phyloP scores from a whole-genome alignment of 2,888 invertebrate genomes.

The Coenonympha glycerion region DNA sequence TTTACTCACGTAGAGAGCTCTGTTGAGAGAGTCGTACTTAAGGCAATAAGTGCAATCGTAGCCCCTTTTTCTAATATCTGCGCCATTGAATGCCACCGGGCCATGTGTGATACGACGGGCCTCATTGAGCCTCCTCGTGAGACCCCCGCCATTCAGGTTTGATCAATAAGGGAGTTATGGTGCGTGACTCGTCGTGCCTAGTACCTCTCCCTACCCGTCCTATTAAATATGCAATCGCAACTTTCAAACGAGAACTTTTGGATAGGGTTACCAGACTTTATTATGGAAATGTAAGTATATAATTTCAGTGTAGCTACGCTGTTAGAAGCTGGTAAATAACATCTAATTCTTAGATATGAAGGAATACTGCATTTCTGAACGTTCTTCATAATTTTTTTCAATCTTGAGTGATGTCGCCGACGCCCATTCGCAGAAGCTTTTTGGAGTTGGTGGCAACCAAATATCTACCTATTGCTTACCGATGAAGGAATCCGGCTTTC shows the following conservation, averaged over 20 bases:
- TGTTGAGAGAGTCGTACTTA: not conserved
- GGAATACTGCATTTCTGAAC: not conserved
- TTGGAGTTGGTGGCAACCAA: too few relatives aligned
- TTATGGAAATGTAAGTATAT: too few relatives aligned
- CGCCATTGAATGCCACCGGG: conserved; percentile 3
- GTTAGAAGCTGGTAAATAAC: too few relatives aligned
- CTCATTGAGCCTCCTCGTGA: conserved; percentile 3
- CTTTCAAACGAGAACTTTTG: conserved; percentile 4
- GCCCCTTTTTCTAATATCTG: not conserved
- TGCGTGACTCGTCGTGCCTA: conserved; percentile 21
- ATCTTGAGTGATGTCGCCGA: too few relatives aligned
- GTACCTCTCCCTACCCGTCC: conserved; percentile 13
- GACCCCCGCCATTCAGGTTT: conserved; percentile 22
- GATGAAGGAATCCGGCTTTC: too few relatives aligned
- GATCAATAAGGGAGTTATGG: conserved; percentile 27
- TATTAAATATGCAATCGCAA: conserved; percentile 16
- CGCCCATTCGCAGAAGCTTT: too few relatives aligned
- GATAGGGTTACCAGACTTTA: not conserved
- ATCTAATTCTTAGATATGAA: too few relatives aligned
- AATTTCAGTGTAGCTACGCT: too few relatives aligned
- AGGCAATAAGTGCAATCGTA: not conserved
- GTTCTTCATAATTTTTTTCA: too few relatives aligned
- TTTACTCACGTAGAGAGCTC: too few relatives aligned
- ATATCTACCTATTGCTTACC: too few relatives aligned
- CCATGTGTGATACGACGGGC: too few relatives aligned